Conservation (phyloP, 2,113 vertebrate species). For the Arvicanthis niloticus region DNA sequence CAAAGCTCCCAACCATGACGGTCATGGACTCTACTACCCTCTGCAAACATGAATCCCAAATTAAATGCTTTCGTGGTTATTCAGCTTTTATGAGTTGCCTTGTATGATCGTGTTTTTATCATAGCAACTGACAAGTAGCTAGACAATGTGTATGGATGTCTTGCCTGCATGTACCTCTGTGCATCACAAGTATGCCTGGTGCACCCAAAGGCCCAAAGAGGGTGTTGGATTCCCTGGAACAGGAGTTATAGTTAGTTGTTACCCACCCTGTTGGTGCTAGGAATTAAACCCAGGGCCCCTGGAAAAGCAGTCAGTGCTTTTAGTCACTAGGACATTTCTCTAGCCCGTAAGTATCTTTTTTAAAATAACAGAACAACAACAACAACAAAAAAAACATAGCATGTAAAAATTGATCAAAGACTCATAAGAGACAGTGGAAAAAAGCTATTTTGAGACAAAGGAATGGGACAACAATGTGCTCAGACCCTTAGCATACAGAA, state of each 20-base stretch:
- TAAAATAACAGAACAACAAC: neutral
- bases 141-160: neutral
- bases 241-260: neutral
- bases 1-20: neutral
- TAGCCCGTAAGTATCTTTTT: neutral
- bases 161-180: neutral
- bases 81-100: neutral
- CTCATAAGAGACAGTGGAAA: neutral
- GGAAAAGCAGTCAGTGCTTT: neutral
- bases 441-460: neutral
- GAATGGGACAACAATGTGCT: neutral
- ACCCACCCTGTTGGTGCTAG: neutral
- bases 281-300: neutral
- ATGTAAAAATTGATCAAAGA: neutral
- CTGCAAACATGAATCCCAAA: neutral
- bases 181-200: neutral
- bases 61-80: neutral
- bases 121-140: neutral
- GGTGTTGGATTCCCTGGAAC: neutral
- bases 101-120: neutral
- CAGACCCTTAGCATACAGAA: neutral
- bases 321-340: neutral
- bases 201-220: neutral
- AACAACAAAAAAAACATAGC: neutral
- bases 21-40: neutral